Conservation (phyloP, 2,888 invertebrate genomes). For the Elegia similella region DNA sequence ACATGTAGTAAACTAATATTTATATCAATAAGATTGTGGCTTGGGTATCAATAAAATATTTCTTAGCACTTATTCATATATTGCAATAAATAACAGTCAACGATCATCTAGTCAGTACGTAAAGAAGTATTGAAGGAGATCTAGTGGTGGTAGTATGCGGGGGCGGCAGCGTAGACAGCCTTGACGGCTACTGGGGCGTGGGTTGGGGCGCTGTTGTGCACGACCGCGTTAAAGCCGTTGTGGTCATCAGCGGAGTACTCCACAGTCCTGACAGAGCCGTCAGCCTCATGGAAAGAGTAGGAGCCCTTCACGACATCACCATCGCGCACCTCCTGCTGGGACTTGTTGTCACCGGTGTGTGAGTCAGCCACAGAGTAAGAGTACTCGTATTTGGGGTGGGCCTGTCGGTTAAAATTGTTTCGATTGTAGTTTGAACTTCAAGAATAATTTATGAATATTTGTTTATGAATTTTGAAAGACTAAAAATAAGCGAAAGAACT, state of each 20-base stretch:
- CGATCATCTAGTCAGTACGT: slow-evolving; percentile 18
- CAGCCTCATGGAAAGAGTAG: slow-evolving; percentile 79
- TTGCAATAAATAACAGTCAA: slow-evolving; percentile 35
- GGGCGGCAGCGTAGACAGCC: slow-evolving; percentile 25
- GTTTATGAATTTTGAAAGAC: not conserved
- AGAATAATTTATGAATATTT: too few species aligned
- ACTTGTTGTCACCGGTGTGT: slow-evolving; percentile 81
- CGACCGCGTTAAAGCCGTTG: slow-evolving; percentile 71
- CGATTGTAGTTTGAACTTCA: not conserved
- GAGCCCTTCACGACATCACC: slow-evolving; percentile 80
- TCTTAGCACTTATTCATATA: slow-evolving; percentile 23
- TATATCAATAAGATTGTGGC: too few species aligned
- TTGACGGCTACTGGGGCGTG: slow-evolving; percentile 40
- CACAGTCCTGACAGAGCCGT: slow-evolving; percentile 79
- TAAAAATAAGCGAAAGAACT: slow-evolving; percentile 11
- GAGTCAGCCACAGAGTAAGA: slow-evolving; percentile 79
- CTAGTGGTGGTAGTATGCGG: slow-evolving; percentile 33
- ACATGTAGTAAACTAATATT: too few species aligned
- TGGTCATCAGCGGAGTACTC: slow-evolving; percentile 79
- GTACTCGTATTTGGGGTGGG: slow-evolving; percentile 75
- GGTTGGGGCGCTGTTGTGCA: slow-evolving; percentile 57
- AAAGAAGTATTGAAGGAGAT: slow-evolving; percentile 13
- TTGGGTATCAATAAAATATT: not conserved
- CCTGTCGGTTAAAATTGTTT: slow-evolving; percentile 33
- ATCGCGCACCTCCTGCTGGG: slow-evolving; percentile 76